phyloP scores from a whole-genome alignment of 1,140 invertebrate genomes.

The Pararge aegeria region DNA sequence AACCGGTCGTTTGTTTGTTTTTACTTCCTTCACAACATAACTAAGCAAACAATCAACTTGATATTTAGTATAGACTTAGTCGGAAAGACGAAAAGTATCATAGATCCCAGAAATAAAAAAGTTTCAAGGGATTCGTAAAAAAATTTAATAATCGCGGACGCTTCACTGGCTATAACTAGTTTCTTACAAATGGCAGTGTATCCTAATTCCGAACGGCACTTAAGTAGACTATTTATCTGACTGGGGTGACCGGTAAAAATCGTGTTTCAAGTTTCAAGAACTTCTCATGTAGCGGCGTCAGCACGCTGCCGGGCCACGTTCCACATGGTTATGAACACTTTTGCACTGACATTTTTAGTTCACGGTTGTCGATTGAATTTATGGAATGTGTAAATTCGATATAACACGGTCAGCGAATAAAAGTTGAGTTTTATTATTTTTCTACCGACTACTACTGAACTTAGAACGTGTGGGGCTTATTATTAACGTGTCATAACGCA shows the following conservation, averaged over 20 bases:
- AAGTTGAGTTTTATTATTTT: background rate
- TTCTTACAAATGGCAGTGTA: background rate
- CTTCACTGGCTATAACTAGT: background rate
- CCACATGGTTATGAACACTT: conserved; percentile 64
- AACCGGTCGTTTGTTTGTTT: too few relatives aligned
- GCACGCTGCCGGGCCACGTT: conserved; percentile 59
- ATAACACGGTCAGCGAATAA: conserved; percentile 39
- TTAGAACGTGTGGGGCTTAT: too few relatives aligned
- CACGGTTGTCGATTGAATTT: conserved; percentile 62
- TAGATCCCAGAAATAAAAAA: too few relatives aligned
- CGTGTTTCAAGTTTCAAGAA: conserved; percentile 37
- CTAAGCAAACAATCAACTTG: too few relatives aligned
- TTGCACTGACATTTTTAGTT: conserved; percentile 66
- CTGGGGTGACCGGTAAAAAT: conserved; percentile 51
- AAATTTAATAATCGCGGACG: too few relatives aligned
- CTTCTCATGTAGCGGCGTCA: conserved; percentile 38
- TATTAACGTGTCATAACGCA: too few relatives aligned
- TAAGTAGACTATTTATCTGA: conserved; percentile 47
- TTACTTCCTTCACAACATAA: too few relatives aligned
- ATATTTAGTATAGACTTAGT: too few relatives aligned
- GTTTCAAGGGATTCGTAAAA: too few relatives aligned
- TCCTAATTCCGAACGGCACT: conserved; percentile 5
- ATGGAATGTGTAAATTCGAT: conserved; percentile 71
- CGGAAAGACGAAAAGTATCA: too few relatives aligned
- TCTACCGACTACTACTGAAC: too few relatives aligned